These are phyloP conservation scores for Coryphaenoides rupestris DNA, from an alignment of 2,113 vertebrate species.

Conservation along the genomic window DNA sequence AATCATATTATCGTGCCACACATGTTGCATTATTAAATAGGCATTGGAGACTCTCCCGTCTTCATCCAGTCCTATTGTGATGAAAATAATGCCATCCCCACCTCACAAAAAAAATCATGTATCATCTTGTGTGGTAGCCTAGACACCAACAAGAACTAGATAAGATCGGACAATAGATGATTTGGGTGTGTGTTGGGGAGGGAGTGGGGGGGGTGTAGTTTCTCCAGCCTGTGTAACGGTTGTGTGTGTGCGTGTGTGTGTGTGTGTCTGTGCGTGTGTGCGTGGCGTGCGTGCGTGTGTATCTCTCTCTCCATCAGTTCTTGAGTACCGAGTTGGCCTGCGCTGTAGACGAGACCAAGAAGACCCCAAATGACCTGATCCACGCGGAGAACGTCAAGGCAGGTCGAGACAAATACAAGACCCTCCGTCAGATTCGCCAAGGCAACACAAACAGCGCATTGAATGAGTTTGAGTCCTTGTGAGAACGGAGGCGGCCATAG, in stretches of 20 bases:
- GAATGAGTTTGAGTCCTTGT: conserved; percentile 98
- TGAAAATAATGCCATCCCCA: conserved; percentile 20
- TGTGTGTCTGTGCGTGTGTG: conserved; percentile 20
- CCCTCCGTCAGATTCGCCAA: conserved; percentile 93
- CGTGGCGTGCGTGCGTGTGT: conserved; percentile 15
- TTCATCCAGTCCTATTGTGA: conserved; percentile 16
- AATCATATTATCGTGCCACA: no score
- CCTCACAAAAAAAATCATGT: conserved; percentile 37
- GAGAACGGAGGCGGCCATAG: conserved; percentile 39
- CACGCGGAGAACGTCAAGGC: conserved; percentile 91
- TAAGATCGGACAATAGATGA: conserved; percentile 41
- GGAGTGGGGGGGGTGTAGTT: conserved; percentile 8
- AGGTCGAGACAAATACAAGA: conserved; percentile 97
- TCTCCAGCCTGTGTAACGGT: conserved; percentile 20
- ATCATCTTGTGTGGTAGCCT: conserved; percentile 19
- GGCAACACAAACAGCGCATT: conserved; percentile 98
- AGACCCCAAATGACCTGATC: conserved; percentile 91
- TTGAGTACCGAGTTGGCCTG: conserved; percentile 89
- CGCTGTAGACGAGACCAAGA: conserved; percentile 91
- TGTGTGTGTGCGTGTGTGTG: neutral
- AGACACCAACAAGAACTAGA: conserved; percentile 43
- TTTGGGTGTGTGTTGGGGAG: conserved; percentile 33
- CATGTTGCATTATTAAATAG: neutral
- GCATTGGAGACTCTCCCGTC: neutral
- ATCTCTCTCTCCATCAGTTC: conserved; percentile 67